A percentile compares a stretch with the other conserved stretches of the same genome.
Conservation (phyloP, 2,888 invertebrate genomes). For the Gymnoscelis rufifasciata region DNA sequence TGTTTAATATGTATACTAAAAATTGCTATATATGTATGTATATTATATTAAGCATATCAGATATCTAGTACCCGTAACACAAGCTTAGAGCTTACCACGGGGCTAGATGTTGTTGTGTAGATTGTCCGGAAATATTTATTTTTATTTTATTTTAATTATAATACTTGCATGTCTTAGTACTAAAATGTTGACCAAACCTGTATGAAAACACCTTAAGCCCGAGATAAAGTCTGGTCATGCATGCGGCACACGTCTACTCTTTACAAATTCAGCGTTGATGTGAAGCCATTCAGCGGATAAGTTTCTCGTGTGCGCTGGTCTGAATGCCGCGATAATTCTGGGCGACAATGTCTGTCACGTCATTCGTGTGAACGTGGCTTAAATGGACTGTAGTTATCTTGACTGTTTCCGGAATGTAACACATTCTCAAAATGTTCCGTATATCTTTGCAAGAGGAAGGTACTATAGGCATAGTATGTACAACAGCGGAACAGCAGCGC, state of each 20-base stretch:
- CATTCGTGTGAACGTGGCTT: conserved; percentile 33
- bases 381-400: conserved; percentile 18
- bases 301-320: conserved; percentile 61
- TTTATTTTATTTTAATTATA: too few relatives aligned
- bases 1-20: too few relatives aligned
- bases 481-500: too few relatives aligned
- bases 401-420: conserved; percentile 10
- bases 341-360: conserved; percentile 59
- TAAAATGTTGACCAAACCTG: not conserved
- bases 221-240: conserved; percentile 67
- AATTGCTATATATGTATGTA: too few relatives aligned
- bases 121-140: too few relatives aligned
- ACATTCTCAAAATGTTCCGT: not conserved
- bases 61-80: too few relatives aligned
- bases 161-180: too few relatives aligned
- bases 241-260: conserved; percentile 73
- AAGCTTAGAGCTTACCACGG: too few relatives aligned
- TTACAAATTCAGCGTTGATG: conserved; percentile 73
- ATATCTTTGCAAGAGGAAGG: too few relatives aligned
- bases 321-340: conserved; percentile 65
- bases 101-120: too few relatives aligned
- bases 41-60: too few relatives aligned
- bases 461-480: too few relatives aligned
- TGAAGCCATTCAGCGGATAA: conserved; percentile 70
- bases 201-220: conserved; percentile 15